Base-by-base conservation (phyloP, 2,113 vertebrate genomes). In the Lophochroa leadbeateri region DNA sequence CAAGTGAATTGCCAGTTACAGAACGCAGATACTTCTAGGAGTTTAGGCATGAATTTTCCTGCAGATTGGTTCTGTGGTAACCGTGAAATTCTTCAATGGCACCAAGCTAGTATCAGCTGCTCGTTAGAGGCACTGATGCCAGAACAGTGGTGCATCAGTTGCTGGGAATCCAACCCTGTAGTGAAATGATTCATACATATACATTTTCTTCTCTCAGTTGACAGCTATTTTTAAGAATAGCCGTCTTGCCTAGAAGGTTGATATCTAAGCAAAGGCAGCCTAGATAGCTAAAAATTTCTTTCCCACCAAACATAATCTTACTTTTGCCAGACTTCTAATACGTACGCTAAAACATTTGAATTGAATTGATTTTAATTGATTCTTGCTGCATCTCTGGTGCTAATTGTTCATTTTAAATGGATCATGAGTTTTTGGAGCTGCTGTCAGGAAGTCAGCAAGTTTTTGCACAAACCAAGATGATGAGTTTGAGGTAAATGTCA, bases 151-250 rank as follows among this genome's bases (percentile, higher is more conserved):
- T 94, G 88, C 89, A 92, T 94, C 65, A 61, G 93, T 96, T 94
- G 90, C 95, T 96, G 97, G 94, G 88, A 96, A 96, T 96, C 93
- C 85, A 92, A 58, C 23, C 78, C 61, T 64, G 65, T 92, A 91
- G 90, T 95, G 90, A 96, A 96, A 94, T 97, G 93, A 97, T 97
- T 95, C 94, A 96, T 93, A 89, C 85, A 90, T 92, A 96, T 91
- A 96, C 97, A 96, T 96, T 97, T 96, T 96, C 94, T 77, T 94
- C 92, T 91, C 96, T 86, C 79, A 93, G 95, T 90, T 97, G 96
- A 90, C 95, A 96, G 95, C 94, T 89, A 96, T 96, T 96, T 97
- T 98, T 98, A 98, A 98, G 97, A 97, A 95, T 97, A 98, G 95
- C 94, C 39, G 93, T 89, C 91, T 97, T 98, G 92, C 96, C 85